Evolutionary conservation across 2,888 invertebrate genomes (phyloP), one percentile per base, ranked within the genome.

Genomic region (Craniophora ligustri): DNA sequence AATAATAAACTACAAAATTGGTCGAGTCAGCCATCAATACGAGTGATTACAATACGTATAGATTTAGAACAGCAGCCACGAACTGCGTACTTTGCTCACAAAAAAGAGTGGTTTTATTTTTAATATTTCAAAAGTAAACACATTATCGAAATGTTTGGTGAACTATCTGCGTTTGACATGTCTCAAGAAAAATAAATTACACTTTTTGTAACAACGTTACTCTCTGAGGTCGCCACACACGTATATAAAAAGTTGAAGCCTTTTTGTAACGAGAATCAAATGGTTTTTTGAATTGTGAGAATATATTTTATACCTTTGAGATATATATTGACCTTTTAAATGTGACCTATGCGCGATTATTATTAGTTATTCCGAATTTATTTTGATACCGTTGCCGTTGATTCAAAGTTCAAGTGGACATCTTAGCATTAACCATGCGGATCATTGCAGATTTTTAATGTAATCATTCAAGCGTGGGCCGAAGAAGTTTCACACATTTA

Each of bases 171-270:
- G 51, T 44, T 59, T 59, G 69, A 69, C 65, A 53, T 49, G 49
- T 68, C 35, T 56, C 32, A 16, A 44, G 42, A 55, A 67, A 72
- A 64, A 68, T 51, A 68, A 68, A 68, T 68, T 63, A 63, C 51
- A 41, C 5, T 58, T 72, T 55, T 54, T 53, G 21, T 23, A 38
- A 39, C 28, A 49, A 45, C 38, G 6, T 46, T 53, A 11, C 35
- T 66, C 21, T 35, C 30, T 40, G 23, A 40, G 39, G 30, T 41
- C 41, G 26, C 44, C 28, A 39, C 35, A 53, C 7, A 35, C 38
- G 32, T 41, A 39, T n/a, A 26, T 44, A 21, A n/a, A 41, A 58
- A 56, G 26, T 34, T 19, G 41, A 14, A 41, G 19, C 31, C 2
- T 47, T 40, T 60, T 57, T 49, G 36, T 59, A 15, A 38, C 38